Base-by-base conservation (phyloP, 53 echinoderm and acorn worm genomes). In the Pentamera pediparva region DNA sequence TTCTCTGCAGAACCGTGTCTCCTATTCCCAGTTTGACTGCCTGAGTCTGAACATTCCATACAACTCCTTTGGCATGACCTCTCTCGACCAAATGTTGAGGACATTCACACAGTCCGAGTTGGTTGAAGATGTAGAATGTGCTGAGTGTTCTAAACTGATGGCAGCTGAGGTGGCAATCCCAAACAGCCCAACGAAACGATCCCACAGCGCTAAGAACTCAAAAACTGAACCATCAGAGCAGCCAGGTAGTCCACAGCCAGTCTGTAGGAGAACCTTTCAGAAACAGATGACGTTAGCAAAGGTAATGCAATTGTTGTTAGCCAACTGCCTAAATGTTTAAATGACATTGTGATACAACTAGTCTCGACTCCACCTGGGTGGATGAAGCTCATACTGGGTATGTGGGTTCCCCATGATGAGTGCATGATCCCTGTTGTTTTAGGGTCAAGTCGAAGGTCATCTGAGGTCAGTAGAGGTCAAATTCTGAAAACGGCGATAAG, bases 231-330 rank as follows among this genome's bases (percentile, higher is more conserved):
- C 54, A 26, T 54, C 54, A 54, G 54, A 9, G 8, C 54, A 54
- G 24, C 18, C 54, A n/a, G n/a, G n/a, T n/a, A n/a, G n/a, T 36
- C 37, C 65, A 40, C 39, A 38, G 3, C 35, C 22, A 1, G 34
- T n/a, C 18, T 62, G 63, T 38, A 83, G 50, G 59, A 39, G 76
- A 41, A 70, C 60, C 65, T 90, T 90, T 65, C 82, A 71, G 64
- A 94, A 94, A 69, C 90, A 94, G 85, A 79, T 90, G 82, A 94
- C 89, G 13, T 84, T 94, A 56, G 85, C 90, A 29, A 94, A 94
- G 87, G 95, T 90, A 55, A 43, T 38, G 25, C n/a, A 45, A 15
- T 12, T 15, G 47, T 15, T 0, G n/a, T 15, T 45, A 45, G 12
- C 12, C n/a, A n/a, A 45, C n/a, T 12, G 47, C 12, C n/a, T 45